Percentiles rank a stretch among this genome's conserved stretches.
Conservation (phyloP, 35 echinoderm and acorn worm species). For the Holothuria glaberrima region DNA sequence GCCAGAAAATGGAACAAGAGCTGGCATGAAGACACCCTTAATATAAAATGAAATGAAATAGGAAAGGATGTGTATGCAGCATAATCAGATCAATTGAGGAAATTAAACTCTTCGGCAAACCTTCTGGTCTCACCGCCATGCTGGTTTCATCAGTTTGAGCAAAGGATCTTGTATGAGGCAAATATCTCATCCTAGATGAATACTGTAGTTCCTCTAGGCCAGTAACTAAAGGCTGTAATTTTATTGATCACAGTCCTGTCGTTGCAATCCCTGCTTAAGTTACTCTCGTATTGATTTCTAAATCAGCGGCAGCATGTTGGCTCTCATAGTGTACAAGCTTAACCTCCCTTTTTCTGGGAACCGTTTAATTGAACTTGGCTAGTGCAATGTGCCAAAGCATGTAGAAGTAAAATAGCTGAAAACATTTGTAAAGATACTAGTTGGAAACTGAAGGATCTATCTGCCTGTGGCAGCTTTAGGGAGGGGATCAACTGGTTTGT, state of each 20-base stretch:
- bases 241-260: slow-evolving; percentile 16
- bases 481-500: too few species aligned
- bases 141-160: too few species aligned
- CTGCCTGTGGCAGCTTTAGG: too few species aligned
- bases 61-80: not conserved
- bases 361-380: slow-evolving; percentile 24
- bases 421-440: too few species aligned
- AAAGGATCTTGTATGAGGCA: not conserved
- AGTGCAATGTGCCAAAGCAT: too few species aligned
- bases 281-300: slow-evolving; percentile 31
- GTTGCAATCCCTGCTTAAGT: slow-evolving; percentile 5
- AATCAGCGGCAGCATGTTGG: slow-evolving; percentile 2
- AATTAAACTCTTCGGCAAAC: slow-evolving; percentile 31
- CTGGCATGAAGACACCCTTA: too few species aligned
- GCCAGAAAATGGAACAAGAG: too few species aligned
- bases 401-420: too few species aligned
- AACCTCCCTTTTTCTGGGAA: not conserved
- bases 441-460: too few species aligned
- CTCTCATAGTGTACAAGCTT: not conserved
- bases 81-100: slow-evolving; percentile 38
- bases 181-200: slow-evolving; percentile 20
- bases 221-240: not conserved
- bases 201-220: not conserved
- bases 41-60: slow-evolving; percentile 24
- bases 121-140: not conserved